These are phyloP conservation scores for Pteronotus mesoamericanus DNA, from an alignment of 2,797 vertebrate genomes.

Conservation along the genomic window DNA sequence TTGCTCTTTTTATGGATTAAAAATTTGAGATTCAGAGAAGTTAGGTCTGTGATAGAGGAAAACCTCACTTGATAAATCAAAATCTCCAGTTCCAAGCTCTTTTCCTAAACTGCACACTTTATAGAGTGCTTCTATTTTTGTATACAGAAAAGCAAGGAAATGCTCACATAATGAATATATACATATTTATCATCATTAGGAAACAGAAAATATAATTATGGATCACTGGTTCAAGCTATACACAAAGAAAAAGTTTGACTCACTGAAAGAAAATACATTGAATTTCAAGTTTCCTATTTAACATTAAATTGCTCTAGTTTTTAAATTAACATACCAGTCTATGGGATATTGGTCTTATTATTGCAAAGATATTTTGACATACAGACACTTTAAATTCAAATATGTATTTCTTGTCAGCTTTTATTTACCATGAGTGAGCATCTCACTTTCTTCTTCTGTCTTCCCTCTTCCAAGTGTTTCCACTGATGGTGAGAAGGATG, in stretches of 20 bases:
- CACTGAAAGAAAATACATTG: not conserved
- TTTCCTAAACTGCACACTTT: not conserved
- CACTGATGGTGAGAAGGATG: not conserved
- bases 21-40: not conserved
- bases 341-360: not conserved
- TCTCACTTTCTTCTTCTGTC: not conserved
- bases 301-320: not conserved
- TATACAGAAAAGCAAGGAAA: not conserved
- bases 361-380: not conserved
- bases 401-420: not conserved
- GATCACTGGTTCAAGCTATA: not conserved
- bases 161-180: not conserved
- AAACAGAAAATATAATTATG: not conserved
- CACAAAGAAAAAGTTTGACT: not conserved
- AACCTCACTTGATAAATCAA: not conserved
- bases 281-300: not conserved
- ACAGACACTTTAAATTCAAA: not conserved
- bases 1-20: conserved; percentile 19
- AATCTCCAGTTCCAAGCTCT: not conserved
- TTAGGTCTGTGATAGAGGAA: not conserved
- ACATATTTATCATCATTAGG: not conserved
- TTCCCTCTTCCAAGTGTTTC: not conserved
- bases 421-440: not conserved
- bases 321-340: not conserved
- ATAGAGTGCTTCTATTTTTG: not conserved